Evolutionary conservation across 2,113 vertebrate species (phyloP).

Genomic region (Suncus etruscus): DNA sequence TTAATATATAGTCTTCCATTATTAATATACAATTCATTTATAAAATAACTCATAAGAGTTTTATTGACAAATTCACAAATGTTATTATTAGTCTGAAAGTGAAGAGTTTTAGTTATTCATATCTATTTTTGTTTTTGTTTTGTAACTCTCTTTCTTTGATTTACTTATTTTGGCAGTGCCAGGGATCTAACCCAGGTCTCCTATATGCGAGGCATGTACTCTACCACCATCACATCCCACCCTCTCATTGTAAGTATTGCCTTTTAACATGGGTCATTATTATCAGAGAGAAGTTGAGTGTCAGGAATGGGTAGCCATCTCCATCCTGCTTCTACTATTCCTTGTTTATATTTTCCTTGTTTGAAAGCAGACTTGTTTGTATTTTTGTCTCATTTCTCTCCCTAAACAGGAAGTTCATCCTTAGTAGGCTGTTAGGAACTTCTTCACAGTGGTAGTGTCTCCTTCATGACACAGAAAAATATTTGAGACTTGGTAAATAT

Average conservation of each 20-base stretch:
- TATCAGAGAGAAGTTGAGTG: not conserved
- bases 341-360: not conserved
- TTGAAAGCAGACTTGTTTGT: no score
- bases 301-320: not conserved
- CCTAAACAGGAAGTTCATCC: not conserved
- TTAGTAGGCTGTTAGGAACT: not conserved
- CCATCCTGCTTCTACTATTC: not conserved
- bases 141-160: not conserved
- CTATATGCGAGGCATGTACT: no score
- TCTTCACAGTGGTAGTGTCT: no score
- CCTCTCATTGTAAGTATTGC: not conserved
- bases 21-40: no score
- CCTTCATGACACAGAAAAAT: no score
- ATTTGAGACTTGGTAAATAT: no score
- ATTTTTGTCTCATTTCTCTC: slow-evolving; percentile 27
- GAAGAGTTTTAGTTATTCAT: slow-evolving; percentile 29
- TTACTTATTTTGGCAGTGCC: not conserved
- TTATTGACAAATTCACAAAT: not conserved
- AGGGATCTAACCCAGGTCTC: no score
- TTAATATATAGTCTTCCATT: not conserved
- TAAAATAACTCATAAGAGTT: no score
- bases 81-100: slow-evolving; percentile 26
- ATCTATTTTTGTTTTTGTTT: not conserved
- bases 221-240: no score
- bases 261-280: not conserved